Evolutionary conservation across 2,888 invertebrate species (phyloP), one percentile per base, ranked within the genome.

Genomic region (Tethea ocularis): DNA sequence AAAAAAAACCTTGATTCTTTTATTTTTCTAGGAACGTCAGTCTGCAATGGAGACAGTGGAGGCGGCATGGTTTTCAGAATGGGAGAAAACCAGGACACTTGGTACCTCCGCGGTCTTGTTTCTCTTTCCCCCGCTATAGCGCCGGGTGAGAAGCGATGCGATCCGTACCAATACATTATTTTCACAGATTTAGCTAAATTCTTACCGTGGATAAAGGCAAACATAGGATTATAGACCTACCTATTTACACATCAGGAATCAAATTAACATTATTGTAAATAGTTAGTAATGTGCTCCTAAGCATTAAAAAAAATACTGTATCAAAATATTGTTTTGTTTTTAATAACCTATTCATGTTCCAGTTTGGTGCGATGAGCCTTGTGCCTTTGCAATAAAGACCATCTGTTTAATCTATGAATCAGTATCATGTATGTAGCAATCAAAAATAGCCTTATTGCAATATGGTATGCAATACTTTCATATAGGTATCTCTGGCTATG

Each of bases 141-240:
- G 2, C 13, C 36, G 41, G 41, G 41, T 17, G 41, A 84, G 58
- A 75, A 79, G 23, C 74, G 84, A 22, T 93, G 93, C 61, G 89
- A 93, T 68, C 79, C 89, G 0, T 76, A 76, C 20, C 86, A 91
- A 63, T 92, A 87, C 66, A 83, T 87, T 7, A 83, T 91, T n/a
- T 91, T 93, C 61, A 90, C 91, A 0, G 93, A 93, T 61, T 78
- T 83, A 10, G 88, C 87, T 3, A 85, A 88, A 68, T 81, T 83
- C 70, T 61, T 84, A 23, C 77, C 78, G 20, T 91, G 88, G 86
- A 80, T 89, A 46, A 56, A 57, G 36, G 41, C 13, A 1, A 17
- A 17, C 17, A 41, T 41, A 8, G 17, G 41, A 41, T 17, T n/a
- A 41, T 5, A n/a, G 2, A 15, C n/a, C n/a, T n/a, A n/a, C n/a